phyloP scores from a whole-genome alignment of 2,888 invertebrate genomes.

The Proisotoma minuta region DNA sequence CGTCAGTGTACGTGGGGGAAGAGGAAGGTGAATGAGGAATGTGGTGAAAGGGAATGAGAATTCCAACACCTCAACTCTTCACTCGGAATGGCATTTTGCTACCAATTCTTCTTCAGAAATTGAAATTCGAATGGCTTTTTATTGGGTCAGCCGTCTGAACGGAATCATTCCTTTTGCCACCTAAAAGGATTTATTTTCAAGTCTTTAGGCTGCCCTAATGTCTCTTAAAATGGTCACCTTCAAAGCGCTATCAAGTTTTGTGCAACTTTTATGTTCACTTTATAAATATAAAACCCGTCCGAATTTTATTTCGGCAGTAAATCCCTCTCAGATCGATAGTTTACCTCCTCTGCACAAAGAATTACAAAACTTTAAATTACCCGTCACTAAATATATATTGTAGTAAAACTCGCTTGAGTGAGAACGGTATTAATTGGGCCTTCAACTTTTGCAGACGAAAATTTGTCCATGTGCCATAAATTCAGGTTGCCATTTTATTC shows the following conservation, averaged over 20 bases:
- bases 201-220: conserved; percentile 14
- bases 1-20: no score
- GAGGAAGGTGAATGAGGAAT: conserved; percentile 1
- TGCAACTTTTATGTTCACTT: background rate
- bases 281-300: background rate
- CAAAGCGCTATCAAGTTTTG: background rate
- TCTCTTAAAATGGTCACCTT: conserved; percentile 15
- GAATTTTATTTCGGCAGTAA: conserved; percentile 1
- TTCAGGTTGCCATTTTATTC: no score
- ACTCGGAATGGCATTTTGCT: conserved; percentile 7
- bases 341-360: background rate
- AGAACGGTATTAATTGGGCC: no score
- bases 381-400: no score
- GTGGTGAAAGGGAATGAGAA: conserved; percentile 6
- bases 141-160: conserved; percentile 31
- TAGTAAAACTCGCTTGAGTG: no score
- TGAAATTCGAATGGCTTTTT: conserved; percentile 29
- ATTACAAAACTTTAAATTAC: no score
- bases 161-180: conserved; percentile 17
- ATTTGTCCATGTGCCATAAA: no score
- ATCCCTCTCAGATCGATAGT: background rate
- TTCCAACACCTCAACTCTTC: conserved; percentile 4
- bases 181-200: conserved; percentile 7
- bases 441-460: no score
- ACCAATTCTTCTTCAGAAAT: conserved; percentile 19